Conservation (phyloP, 2,113 vertebrate genomes). For the Hystrix cristata region DNA sequence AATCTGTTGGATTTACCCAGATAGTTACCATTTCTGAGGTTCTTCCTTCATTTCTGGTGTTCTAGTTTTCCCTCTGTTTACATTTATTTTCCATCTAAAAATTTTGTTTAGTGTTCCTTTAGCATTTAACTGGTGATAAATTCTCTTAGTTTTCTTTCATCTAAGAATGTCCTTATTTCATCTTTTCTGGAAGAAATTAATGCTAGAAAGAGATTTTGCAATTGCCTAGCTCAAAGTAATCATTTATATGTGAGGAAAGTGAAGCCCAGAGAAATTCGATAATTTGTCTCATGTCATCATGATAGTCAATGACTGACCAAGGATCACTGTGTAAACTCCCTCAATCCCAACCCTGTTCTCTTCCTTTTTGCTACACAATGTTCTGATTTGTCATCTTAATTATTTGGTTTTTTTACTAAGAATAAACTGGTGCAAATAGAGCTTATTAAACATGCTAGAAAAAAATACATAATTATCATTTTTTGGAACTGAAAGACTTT, state of each 20-base stretch:
- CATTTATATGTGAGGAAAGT: background rate
- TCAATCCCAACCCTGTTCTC: background rate
- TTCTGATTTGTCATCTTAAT: background rate
- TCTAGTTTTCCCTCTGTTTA: background rate
- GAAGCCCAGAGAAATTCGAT: background rate
- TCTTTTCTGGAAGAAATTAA: constrained; percentile 52
- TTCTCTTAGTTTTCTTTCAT: background rate
- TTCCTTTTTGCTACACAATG: background rate
- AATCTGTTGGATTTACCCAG: background rate
- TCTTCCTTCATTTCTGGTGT: background rate
- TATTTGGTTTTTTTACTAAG: background rate
- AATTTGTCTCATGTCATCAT: background rate
- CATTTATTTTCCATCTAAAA: background rate
- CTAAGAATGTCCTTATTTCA: constrained; percentile 13
- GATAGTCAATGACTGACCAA: background rate
- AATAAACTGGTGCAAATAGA: background rate
- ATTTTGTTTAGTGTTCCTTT: background rate
- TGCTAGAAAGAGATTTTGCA: constrained; percentile 27
- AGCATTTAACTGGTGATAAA: background rate
- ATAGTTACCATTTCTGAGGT: background rate
- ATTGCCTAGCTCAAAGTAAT: background rate
- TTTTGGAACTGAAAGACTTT: background rate
- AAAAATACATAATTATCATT: constrained; percentile 1
- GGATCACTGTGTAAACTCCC: background rate
- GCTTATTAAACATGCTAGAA: background rate